Conservation (phyloP, 2,113 vertebrate species). For the Hystrix cristata region DNA sequence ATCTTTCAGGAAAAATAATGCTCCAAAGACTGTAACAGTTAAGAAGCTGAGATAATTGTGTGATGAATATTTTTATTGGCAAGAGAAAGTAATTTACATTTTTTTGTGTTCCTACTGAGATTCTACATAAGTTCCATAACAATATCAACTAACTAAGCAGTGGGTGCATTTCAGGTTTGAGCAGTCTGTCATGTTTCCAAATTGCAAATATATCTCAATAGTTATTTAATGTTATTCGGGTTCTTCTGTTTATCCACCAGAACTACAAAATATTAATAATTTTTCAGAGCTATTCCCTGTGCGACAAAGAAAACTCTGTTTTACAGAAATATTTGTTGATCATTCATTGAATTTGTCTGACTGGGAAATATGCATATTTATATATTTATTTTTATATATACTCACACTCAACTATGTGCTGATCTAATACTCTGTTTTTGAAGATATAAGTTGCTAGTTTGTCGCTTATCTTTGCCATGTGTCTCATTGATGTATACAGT, state of each 20-base stretch:
- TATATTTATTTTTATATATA: not conserved
- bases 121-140: constrained; percentile 63
- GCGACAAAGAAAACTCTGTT: constrained; percentile 65
- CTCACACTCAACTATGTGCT: not conserved
- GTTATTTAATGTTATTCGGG: constrained; percentile 78
- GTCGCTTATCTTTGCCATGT: constrained; percentile 28
- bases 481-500: not conserved
- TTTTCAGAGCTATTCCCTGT: constrained; percentile 62
- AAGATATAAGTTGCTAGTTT: constrained; percentile 51
- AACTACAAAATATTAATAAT: constrained; percentile 66
- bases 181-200: constrained; percentile 63
- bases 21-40: constrained; percentile 51
- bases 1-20: constrained; percentile 68
- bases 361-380: not conserved
- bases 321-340: constrained; percentile 66
- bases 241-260: constrained; percentile 37
- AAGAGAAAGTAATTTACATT: constrained; percentile 61
- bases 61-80: constrained; percentile 75
- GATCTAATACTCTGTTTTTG: constrained; percentile 39
- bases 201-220: constrained; percentile 67
- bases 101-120: constrained; percentile 55
- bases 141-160: constrained; percentile 55
- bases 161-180: constrained; percentile 49
- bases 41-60: constrained; percentile 62
- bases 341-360: constrained; percentile 51